These are phyloP conservation scores for Scrobipalpa costella DNA, from an alignment of 2,888 invertebrate species.

Conservation along the genomic window DNA sequence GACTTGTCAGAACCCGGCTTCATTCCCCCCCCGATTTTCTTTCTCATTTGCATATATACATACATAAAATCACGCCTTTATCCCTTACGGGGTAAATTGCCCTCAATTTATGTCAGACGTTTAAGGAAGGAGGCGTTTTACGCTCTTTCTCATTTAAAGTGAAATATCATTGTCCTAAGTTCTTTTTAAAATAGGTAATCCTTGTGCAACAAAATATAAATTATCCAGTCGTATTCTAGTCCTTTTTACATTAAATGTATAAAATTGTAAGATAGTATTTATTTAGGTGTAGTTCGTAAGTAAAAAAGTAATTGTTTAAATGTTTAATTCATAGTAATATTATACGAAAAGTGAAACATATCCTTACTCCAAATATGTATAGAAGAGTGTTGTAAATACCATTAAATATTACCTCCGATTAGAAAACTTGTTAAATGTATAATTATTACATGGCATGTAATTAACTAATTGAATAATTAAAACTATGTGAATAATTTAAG, in stretches of 20 bases:
- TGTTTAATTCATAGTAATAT: constrained; percentile 3
- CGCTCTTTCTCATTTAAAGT: no score
- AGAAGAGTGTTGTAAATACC: constrained; percentile 15
- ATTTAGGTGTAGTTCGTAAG: background rate
- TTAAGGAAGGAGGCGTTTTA: no score
- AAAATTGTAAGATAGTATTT: constrained; percentile 22
- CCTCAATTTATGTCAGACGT: no score
- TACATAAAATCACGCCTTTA: no score
- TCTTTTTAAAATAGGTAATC: no score
- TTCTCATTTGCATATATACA: no score
- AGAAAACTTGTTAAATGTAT: constrained; percentile 26
- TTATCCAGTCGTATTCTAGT: constrained; percentile 23
- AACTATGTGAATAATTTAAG: constrained; percentile 35
- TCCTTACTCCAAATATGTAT: constrained; percentile 20
- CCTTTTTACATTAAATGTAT: constrained; percentile 18
- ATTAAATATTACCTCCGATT: constrained; percentile 5
- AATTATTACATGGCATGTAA: constrained; percentile 34
- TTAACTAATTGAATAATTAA: constrained; percentile 31
- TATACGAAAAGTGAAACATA: constrained; percentile 12
- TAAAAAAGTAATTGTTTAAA: constrained; percentile 9
- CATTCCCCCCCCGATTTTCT: no score
- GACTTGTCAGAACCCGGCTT: no score
- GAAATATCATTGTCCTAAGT: no score
- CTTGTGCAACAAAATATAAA: background rate
- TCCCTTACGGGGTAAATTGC: no score